A percentile compares a stretch with the other conserved stretches of the same genome.
Evolutionary conservation across 2,888 invertebrate genomes (phyloP).

Genomic region (Trileptium ribeirensis): DNA sequence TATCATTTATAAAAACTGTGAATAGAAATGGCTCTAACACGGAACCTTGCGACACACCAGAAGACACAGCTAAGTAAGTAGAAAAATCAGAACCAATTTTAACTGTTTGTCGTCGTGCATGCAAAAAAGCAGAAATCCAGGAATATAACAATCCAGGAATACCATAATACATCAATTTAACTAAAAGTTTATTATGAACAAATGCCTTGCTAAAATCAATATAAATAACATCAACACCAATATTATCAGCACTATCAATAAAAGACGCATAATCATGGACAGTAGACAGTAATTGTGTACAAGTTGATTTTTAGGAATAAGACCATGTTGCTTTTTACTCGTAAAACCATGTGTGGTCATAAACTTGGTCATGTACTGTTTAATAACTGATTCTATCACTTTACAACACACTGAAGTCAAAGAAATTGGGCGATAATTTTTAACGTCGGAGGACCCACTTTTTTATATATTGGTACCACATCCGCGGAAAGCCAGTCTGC

Average conservation of each 20-base stretch:
- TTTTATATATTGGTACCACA: neutral
- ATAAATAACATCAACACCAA: too few relatives aligned
- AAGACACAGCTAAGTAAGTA: neutral
- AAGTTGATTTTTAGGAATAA: neutral
- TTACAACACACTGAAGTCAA: neutral
- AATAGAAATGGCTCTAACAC: neutral
- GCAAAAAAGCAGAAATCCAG: neutral
- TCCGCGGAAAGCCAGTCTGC: neutral
- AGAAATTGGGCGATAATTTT: neutral
- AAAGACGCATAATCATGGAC: neutral
- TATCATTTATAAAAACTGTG: neutral
- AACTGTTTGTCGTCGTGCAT: neutral
- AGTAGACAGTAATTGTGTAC: neutral
- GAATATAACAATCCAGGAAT: neutral
- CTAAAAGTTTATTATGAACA: neutral
- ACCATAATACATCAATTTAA: neutral
- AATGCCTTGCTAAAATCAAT: neutral
- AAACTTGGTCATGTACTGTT: neutral
- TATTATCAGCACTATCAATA: too few relatives aligned
- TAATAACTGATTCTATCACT: neutral
- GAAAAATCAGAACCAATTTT: neutral
- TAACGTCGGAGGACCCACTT: neutral
- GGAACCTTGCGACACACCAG: constrained; percentile 11
- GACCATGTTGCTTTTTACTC: too few relatives aligned
- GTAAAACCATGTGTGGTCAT: neutral